Base-by-base conservation (phyloP, 2,113 vertebrate genomes). In the Hirundichthys speculiger region DNA sequence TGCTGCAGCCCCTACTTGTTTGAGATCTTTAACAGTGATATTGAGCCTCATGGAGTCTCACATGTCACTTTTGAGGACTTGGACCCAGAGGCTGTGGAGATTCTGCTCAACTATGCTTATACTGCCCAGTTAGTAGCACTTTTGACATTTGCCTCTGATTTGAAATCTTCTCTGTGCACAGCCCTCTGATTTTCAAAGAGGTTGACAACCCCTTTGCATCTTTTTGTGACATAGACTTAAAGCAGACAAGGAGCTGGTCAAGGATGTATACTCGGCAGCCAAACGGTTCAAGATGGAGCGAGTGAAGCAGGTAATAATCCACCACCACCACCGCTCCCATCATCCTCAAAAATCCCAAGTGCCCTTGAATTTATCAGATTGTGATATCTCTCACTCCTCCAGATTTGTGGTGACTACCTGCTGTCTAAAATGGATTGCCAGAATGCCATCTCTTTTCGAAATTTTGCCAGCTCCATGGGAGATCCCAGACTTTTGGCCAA, bases 1-100 rank as follows among this genome's bases (percentile, higher is more conserved):
- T 99, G 98, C 93, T 99, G 97, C 91, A 99, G 98, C 78, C 98
- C 97, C 20, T 98, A 98, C 85, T 85, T 99, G 86, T 99, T 99
- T 73, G 98, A 99, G 92, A 96, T 99, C 91, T 99, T 99, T 83
- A 99, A 98, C 64, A 97, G 93, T 52, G 97, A 98, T 49, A 90
- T 92, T 0, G 98, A 99, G 85, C 91, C 96, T 71, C 96, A 96
- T 1, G 95, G 97, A 45, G 79, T 98, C 82, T 97, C 97, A 13
- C 96, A 97, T 45, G 95, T 99, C 70, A 98, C 96, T 75, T 97
- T 99, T n/a, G 96, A 98, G 77, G 98, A 99, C 89, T 90, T 99
- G 90, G 95, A 98, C 73, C 97, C 96, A 27, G 96, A 95, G 73
- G 98, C 98, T 79, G 95, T 99, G 82, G 98, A 99, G 93, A 93